Evolutionary conservation across 2,888 invertebrate genomes (phyloP), one percentile per base, ranked within the genome.

Genomic region (Archips xylosteana): DNA sequence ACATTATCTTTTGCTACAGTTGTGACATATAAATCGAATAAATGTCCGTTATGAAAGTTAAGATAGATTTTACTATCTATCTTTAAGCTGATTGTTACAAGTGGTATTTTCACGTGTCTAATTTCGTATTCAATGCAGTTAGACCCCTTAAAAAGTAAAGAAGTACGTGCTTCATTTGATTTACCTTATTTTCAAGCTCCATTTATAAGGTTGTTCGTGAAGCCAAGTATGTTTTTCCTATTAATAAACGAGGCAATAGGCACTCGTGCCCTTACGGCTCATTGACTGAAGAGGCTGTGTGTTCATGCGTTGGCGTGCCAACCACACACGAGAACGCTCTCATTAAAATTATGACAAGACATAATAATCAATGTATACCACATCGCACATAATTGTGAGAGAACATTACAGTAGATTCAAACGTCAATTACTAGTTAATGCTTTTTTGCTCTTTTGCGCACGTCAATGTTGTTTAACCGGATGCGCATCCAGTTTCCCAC

Each of bases 241-340:
- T 64, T 70, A 63, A 70, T 70, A 47, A 64, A 57, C 54, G 45
- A 9, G 12, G 49, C 5, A 51, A 62, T 62, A 54, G 49, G 62
- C 45, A 57, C 57, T 32, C 23, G 32, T 36, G 47, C 47, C 57
- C 64, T 70, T 64, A 59, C 70, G 57, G 64, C 57, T 64, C 47
- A 59, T 1, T 70, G 57, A 10, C 60, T 60, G 60, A 39, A 60
- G 39, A 60, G 59, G 12, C 12, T 32, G 34, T 39, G 60, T 60
- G n/a, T 32, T 60, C 39, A 60, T 32, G 32, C 57, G 57, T 57
- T 32, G 57, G 32, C 32, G 23, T 57, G 57, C 4, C 57, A 57
- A n/a, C 57, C 32, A 57, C 57, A 23, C 54, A 32, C 23, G 32
- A 57, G 57, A 57, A 10, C 32, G 57, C 57, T 57, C 12, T 10